phyloP scores from a whole-genome alignment of 2,113 vertebrate species.

The Hassar affinis region DNA sequence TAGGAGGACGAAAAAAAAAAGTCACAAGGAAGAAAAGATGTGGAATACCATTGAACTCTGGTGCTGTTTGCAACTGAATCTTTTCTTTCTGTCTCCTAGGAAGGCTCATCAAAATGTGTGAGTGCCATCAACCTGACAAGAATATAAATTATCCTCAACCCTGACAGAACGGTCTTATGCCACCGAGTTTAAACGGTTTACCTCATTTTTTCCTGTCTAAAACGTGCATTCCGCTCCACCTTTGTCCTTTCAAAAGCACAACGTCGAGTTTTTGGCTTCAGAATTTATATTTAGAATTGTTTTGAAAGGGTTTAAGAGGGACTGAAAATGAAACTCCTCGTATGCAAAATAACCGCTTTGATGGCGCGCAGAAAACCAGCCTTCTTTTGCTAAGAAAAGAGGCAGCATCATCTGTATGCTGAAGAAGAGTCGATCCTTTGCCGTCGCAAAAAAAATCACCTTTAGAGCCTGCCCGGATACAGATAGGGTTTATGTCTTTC shows the following conservation, averaged over 20 bases:
- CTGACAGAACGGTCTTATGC: slow-evolving; percentile 25
- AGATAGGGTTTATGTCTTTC: background rate
- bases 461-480: background rate
- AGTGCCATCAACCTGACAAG: slow-evolving; percentile 45
- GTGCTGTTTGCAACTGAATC: slow-evolving; percentile 23
- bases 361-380: slow-evolving; percentile 5
- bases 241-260: background rate
- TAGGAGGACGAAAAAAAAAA: no score
- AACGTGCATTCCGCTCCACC: background rate
- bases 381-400: background rate
- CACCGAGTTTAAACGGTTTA: slow-evolving; percentile 27
- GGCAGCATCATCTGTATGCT: background rate
- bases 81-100: slow-evolving; percentile 40
- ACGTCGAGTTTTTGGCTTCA: background rate
- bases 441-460: background rate
- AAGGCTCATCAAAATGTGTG: slow-evolving; percentile 39
- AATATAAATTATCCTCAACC: slow-evolving; percentile 46
- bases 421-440: background rate
- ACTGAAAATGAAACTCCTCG: slow-evolving; percentile 32
- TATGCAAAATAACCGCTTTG: slow-evolving; percentile 10
- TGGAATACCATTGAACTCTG: slow-evolving; percentile 39
- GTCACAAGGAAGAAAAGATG: slow-evolving; percentile 12
- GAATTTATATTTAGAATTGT: background rate
- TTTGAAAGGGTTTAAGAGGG: slow-evolving; percentile 13
- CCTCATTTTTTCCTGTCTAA: background rate